These are phyloP conservation scores for Trichopoda pennipes DNA, from an alignment of 2,888 invertebrate genomes.

Conservation along the genomic window DNA sequence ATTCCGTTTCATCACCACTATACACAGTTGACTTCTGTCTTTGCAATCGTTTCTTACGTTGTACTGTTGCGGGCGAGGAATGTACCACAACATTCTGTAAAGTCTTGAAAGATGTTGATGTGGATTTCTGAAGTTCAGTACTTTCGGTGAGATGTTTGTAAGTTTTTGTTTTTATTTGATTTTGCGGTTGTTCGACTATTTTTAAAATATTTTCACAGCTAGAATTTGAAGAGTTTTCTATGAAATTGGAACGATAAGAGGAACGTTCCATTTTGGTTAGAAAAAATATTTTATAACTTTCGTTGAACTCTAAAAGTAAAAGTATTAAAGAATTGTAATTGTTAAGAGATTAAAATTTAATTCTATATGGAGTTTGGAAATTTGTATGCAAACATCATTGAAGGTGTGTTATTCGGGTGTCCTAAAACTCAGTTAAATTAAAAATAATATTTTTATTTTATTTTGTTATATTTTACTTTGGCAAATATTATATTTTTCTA, in stretches of 20 bases:
- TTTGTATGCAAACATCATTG: slow-evolving; percentile 54
- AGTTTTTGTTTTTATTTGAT: slow-evolving; percentile 42
- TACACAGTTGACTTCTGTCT: slow-evolving; percentile 72
- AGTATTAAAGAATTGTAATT: background rate
- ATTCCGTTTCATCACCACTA: slow-evolving; percentile 71
- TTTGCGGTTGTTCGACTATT: slow-evolving; percentile 53
- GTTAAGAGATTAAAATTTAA: background rate
- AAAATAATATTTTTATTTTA: background rate
- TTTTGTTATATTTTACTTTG: background rate
- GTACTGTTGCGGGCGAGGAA: slow-evolving; percentile 28
- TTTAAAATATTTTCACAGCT: slow-evolving; percentile 59
- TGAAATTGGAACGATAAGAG: slow-evolving; percentile 47
- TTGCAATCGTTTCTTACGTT: slow-evolving; percentile 73
- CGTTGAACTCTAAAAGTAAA: slow-evolving; percentile 36
- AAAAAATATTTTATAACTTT: background rate
- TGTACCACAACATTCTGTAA: slow-evolving; percentile 14
- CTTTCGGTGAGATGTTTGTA: slow-evolving; percentile 34
- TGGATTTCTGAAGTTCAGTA: slow-evolving; percentile 26
- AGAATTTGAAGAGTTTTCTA: slow-evolving; percentile 54
- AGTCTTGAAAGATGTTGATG: slow-evolving; percentile 27
- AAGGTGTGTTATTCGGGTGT: background rate
- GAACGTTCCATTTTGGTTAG: slow-evolving; percentile 50
- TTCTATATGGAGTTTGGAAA: background rate
- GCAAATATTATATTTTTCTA: no score
- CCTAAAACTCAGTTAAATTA: no score